phyloP scores from a whole-genome alignment of 2,113 vertebrate genomes.

The Stigmatopora nigra region DNA sequence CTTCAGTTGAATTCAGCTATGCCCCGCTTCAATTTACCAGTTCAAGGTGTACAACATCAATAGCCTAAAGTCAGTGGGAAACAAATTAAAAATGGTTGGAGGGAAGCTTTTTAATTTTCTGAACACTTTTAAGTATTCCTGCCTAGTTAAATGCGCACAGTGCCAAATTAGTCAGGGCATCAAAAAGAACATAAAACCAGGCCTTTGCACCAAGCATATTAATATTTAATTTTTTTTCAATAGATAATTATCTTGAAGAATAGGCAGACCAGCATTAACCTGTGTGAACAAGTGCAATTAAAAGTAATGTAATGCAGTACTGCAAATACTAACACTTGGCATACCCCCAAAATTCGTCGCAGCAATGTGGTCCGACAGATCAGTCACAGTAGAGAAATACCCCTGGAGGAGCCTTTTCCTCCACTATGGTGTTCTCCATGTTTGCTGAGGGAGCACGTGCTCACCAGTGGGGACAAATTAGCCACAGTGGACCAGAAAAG shows the following conservation, averaged over 20 bases:
- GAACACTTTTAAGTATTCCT: background rate
- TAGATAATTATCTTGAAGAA: background rate
- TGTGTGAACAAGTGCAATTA: background rate
- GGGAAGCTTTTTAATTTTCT: background rate
- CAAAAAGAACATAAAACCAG: constrained; percentile 1
- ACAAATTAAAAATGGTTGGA: background rate
- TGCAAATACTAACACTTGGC: constrained; percentile 28
- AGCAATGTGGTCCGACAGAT: constrained; percentile 31
- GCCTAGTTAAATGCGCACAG: background rate
- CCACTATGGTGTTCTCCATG: constrained; percentile 28
- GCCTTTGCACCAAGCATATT: background rate
- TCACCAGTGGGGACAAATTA: constrained; percentile 61
- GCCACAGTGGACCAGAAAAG: constrained; percentile 58
- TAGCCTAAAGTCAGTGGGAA: background rate
- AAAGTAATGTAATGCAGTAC: background rate
- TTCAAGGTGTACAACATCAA: background rate
- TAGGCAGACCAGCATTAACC: background rate
- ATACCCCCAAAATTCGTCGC: constrained; percentile 21
- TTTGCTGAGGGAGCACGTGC: constrained; percentile 42
- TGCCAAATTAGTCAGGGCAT: background rate
- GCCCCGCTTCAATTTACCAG: background rate
- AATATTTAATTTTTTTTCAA: background rate
- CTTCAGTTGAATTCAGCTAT: no score
- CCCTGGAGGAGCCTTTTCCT: constrained; percentile 27
- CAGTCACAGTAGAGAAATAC: constrained; percentile 35